A percentile compares a stretch with the other conserved stretches of the same genome.
Conservation (phyloP, 2,888 invertebrate species). For the Embidobia sp. region DNA sequence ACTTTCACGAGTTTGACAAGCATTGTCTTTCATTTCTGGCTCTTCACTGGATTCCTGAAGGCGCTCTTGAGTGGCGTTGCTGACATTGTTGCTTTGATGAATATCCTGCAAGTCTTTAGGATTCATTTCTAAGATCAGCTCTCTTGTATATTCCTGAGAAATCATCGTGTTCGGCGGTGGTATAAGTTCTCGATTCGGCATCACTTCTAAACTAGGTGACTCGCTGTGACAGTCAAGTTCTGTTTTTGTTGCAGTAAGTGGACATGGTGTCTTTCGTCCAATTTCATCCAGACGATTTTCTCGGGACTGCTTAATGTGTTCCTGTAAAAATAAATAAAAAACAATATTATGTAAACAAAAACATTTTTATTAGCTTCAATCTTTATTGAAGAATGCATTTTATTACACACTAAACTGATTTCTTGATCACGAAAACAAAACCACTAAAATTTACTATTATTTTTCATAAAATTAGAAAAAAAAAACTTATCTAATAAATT, state of each 20-base stretch:
- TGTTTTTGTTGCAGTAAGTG: slow-evolving; percentile 72
- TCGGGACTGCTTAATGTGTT: slow-evolving; percentile 89
- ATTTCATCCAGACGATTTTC: slow-evolving; percentile 89
- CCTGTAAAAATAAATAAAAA: no score
- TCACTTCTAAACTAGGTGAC: slow-evolving; percentile 76
- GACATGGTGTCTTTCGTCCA: slow-evolving; percentile 81
- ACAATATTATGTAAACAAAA: no score
- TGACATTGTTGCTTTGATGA: slow-evolving; percentile 80
- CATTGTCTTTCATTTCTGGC: slow-evolving; percentile 87
- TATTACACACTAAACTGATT: no score
- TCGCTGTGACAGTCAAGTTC: slow-evolving; percentile 76
- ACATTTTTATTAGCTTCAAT: no score
- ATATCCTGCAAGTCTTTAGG: slow-evolving; percentile 76
- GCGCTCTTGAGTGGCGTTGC: slow-evolving; percentile 79
- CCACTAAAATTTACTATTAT: no score
- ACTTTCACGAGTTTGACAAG: slow-evolving; percentile 92
- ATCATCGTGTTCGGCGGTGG: slow-evolving; percentile 69
- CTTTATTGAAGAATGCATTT: no score
- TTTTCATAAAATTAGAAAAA: no score
- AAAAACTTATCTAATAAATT: no score
- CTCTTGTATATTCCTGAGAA: slow-evolving; percentile 72
- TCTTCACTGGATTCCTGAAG: slow-evolving; percentile 78
- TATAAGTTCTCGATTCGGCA: slow-evolving; percentile 76
- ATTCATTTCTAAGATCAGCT: slow-evolving; percentile 74
- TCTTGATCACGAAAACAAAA: no score